Base-by-base conservation (phyloP, 2,888 invertebrate genomes). In the Myopa tessellatipennis region DNA sequence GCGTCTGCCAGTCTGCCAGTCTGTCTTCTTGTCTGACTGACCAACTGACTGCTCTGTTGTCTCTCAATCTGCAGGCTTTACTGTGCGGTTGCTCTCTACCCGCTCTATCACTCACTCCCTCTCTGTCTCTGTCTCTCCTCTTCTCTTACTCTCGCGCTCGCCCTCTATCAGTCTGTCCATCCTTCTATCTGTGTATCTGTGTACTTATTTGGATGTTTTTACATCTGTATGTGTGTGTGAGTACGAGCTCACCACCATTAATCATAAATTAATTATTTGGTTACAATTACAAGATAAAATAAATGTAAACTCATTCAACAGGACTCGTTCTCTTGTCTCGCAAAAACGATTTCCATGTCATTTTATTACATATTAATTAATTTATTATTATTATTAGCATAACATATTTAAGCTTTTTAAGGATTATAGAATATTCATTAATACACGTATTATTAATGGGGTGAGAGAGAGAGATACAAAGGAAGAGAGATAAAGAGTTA, bases 261-360 rank as follows among this genome's bases (percentile, higher is more conserved):
- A 74, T 74, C 74, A 74, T 74, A 74, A 74, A 74, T 74, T 67
- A 74, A 74, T 74, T 74, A 74, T 67, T 67, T 74, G 55, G 18
- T 67, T 74, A 38, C 50, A 74, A 74, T 74, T 74, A 18, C 55
- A 68, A 38, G 55, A 38, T 58, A 65, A 58, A 74, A 74, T 12
- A 58, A 55, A 26, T 18, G 55, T 18, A 58, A 36, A 52, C 36
- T 38, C 67, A 58, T 36, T 55, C 55, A 74, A 65, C 67, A 67
- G 67, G 58, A 74, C n/a, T 18, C 38, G n/a, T 74, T 36, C 12
- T 36, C 50, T 67, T n/a, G 55, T n/a, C 5, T 16, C 16, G 55
- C n/a, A n/a, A 55, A 55, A 55, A 55, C 55, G 55, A n/a, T 55
- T 55, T 55, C 14, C 55, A n/a, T 55, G 14, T 55, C 0, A 55